Percentiles rank a stretch among this genome's conserved stretches.
These are phyloP conservation scores for Chelonus formosanus DNA, from an alignment of 2,888 invertebrate species.

Conservation along the genomic window DNA sequence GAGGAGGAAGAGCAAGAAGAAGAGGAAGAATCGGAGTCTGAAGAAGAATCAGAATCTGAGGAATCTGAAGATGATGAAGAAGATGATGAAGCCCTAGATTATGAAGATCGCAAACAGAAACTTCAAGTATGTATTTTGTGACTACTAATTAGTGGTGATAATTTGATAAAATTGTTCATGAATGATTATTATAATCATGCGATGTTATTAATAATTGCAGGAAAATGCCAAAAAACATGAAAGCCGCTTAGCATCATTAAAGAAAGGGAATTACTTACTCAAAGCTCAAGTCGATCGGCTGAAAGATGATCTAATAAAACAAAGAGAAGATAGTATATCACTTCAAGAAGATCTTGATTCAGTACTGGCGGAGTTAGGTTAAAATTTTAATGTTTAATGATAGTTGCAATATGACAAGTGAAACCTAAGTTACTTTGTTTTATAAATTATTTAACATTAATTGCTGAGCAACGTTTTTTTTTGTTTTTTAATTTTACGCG, in stretches of 20 bases:
- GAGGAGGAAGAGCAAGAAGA: slow-evolving; percentile 68
- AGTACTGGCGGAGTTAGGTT: slow-evolving; percentile 85
- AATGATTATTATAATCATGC: background rate
- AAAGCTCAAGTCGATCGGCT: slow-evolving; percentile 88
- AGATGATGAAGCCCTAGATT: slow-evolving; percentile 73
- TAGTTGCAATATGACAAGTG: no score
- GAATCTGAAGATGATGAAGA: slow-evolving; percentile 71
- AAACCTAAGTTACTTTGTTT: no score
- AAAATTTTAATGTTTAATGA: slow-evolving; percentile 43
- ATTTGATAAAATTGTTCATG: background rate
- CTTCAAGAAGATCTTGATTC: slow-evolving; percentile 87
- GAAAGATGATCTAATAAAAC: slow-evolving; percentile 85
- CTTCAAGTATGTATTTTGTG: slow-evolving; percentile 53
- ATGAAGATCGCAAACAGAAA: slow-evolving; percentile 55
- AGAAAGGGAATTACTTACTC: slow-evolving; percentile 87
- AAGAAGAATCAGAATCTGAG: slow-evolving; percentile 59
- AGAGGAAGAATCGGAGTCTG: slow-evolving; percentile 65
- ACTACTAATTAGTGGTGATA: background rate
- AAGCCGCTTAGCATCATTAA: slow-evolving; percentile 79
- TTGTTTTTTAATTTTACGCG: no score
- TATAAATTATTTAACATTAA: no score
- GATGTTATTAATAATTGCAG: no score
- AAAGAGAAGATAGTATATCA: slow-evolving; percentile 79
- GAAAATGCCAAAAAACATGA: slow-evolving; percentile 76
- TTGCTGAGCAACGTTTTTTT: no score